These are phyloP conservation scores for Resseliella maxima DNA, from an alignment of 2,888 invertebrate genomes.

Conservation along the genomic window DNA sequence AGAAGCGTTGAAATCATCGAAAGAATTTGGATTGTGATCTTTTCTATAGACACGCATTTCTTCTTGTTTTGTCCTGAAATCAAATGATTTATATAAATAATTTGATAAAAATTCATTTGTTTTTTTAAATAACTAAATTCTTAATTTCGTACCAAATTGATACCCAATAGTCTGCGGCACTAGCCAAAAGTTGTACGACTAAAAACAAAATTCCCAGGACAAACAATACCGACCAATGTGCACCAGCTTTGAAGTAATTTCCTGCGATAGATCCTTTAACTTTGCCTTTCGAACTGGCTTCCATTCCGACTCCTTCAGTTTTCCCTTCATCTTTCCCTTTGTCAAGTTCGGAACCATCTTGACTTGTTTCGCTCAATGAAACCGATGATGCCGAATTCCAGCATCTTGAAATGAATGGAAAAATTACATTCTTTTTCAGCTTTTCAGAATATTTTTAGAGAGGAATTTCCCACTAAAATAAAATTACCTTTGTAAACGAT, in stretches of 20 bases:
- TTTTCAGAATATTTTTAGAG: too few species aligned
- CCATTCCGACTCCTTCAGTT: slow-evolving; percentile 60
- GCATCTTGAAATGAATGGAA: too few species aligned
- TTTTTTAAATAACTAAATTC: not conserved
- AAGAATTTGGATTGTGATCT: not conserved
- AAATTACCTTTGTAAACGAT: slow-evolving; percentile 65
- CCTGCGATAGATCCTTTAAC: slow-evolving; percentile 67
- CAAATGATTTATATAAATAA: not conserved
- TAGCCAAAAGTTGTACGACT: slow-evolving; percentile 72
- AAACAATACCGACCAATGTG: slow-evolving; percentile 67
- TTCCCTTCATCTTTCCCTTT: slow-evolving; percentile 8
- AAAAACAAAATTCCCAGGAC: slow-evolving; percentile 69
- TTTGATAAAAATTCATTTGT: not conserved
- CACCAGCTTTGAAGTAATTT: slow-evolving; percentile 70
- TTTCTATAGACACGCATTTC: not conserved
- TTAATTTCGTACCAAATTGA: slow-evolving; percentile 68
- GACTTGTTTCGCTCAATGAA: not conserved
- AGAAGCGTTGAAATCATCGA: not conserved
- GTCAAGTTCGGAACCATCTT: not conserved
- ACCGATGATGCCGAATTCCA: slow-evolving; percentile 57
- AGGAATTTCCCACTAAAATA: too few species aligned
- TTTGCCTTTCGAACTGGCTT: slow-evolving; percentile 67
- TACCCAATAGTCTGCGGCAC: slow-evolving; percentile 78
- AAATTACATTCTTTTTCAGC: too few species aligned
- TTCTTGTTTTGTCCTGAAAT: slow-evolving; percentile 54